phyloP scores from a whole-genome alignment of 2,113 vertebrate species.

The Cinclus mexicanus region DNA sequence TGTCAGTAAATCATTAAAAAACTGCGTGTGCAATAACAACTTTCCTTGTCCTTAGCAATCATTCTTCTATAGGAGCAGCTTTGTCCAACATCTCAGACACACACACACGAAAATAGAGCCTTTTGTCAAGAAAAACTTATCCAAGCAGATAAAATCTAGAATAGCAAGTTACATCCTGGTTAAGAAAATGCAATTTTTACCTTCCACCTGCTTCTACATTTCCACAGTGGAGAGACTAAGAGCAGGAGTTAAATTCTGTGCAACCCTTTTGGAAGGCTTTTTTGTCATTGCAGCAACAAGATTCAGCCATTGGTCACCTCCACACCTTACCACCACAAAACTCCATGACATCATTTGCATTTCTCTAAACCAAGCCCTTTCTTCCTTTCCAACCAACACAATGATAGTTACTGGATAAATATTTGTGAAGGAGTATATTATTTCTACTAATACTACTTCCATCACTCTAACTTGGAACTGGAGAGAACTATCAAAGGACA shows the following conservation, averaged over 20 bases:
- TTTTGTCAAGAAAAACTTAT: not conserved
- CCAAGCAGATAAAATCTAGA: not conserved
- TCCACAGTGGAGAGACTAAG: not conserved
- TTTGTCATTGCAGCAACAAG: not conserved
- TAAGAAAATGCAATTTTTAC: not conserved
- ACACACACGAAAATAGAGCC: not conserved
- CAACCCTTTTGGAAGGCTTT: not conserved
- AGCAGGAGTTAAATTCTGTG: not conserved
- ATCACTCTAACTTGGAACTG: not conserved
- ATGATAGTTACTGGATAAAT: not conserved
- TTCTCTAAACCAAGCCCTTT: not conserved
- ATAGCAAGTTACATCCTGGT: not conserved
- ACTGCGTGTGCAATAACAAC: not conserved
- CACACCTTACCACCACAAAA: not conserved
- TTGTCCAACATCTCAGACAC: not conserved
- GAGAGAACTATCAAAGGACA: not conserved
- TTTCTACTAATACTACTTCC: not conserved
- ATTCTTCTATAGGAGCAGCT: not conserved
- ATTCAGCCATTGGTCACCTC: not conserved
- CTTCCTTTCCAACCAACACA: not conserved
- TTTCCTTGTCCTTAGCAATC: not conserved
- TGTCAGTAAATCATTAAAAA: not conserved
- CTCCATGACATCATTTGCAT: not conserved
- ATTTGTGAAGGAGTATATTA: not conserved
- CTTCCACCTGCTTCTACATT: not conserved